phyloP scores from a whole-genome alignment of 1,140 invertebrate genomes.

The Nephila pilipes region DNA sequence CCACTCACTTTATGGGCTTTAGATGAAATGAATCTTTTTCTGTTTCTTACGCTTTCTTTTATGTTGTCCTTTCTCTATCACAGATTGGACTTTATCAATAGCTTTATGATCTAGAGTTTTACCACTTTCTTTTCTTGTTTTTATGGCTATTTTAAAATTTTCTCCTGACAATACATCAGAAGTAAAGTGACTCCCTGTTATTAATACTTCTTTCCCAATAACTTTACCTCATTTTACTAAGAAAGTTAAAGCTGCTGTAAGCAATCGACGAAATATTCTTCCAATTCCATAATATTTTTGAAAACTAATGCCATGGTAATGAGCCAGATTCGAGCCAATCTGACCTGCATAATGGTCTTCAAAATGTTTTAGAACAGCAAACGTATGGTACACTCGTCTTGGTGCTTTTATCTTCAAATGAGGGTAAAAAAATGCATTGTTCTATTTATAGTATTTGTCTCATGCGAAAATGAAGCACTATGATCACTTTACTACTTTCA shows the following conservation, averaged over 20 bases:
- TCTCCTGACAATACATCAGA: constrained; percentile 25
- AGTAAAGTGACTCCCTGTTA: not conserved
- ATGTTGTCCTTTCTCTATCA: constrained; percentile 46
- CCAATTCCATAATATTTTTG: constrained; percentile 41
- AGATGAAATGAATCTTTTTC: constrained; percentile 21
- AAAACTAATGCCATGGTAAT: constrained; percentile 9
- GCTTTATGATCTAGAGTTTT: constrained; percentile 34
- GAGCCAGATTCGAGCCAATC: not conserved
- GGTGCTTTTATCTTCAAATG: not conserved
- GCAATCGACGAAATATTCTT: not conserved
- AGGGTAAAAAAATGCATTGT: not conserved
- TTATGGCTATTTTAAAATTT: not conserved
- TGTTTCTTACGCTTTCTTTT: constrained; percentile 41
- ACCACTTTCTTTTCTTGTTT: constrained; percentile 23
- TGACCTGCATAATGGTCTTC: constrained; percentile 35
- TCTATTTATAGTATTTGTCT: constrained; percentile 28
- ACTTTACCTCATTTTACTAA: constrained; percentile 6
- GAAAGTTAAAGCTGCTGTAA: constrained; percentile 41
- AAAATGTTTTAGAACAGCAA: not conserved
- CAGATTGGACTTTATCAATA: not conserved
- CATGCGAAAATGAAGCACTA: constrained; percentile 18
- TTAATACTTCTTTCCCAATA: constrained; percentile 42
- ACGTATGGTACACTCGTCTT: constrained; percentile 26
- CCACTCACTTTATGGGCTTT: constrained; percentile 4
- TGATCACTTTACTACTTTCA: constrained; percentile 52